A percentile compares a stretch with the other conserved stretches of the same genome.
Evolutionary conservation across 2,797 vertebrate genomes (phyloP).

Genomic region (Apodemus agrarius): DNA sequence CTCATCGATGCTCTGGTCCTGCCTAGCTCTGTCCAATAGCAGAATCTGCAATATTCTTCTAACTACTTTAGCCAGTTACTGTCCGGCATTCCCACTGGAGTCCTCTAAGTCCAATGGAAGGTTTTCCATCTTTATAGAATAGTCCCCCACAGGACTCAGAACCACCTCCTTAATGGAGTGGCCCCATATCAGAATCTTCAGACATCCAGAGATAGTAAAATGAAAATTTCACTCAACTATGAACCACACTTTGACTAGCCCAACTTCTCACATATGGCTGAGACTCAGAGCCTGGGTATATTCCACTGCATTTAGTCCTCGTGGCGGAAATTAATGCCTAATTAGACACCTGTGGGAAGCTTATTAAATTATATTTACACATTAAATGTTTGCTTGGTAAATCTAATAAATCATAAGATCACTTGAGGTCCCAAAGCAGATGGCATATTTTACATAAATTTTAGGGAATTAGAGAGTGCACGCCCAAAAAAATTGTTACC

Average conservation of each 20-base stretch:
- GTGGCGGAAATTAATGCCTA: constrained; percentile 70
- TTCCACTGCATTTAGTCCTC: constrained; percentile 54
- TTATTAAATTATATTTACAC: constrained; percentile 76
- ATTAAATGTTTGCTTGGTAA: constrained; percentile 78
- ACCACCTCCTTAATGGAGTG: constrained; percentile 9
- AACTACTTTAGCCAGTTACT: neutral
- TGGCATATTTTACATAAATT: constrained; percentile 71
- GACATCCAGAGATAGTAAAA: constrained; percentile 48
- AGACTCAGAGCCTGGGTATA: constrained; percentile 9
- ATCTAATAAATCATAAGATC: constrained; percentile 76
- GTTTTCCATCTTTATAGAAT: constrained; percentile 25
- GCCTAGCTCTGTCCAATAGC: neutral
- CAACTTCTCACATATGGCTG: constrained; percentile 31
- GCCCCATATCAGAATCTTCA: constrained; percentile 4
- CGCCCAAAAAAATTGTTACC: constrained; percentile 54
- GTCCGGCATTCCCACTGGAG: neutral
- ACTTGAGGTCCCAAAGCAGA: constrained; percentile 77
- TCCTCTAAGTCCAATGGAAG: neutral
- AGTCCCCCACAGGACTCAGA: neutral
- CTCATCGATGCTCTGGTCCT: neutral
- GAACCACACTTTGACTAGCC: constrained; percentile 37
- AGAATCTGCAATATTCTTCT: neutral
- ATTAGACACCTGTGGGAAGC: constrained; percentile 71
- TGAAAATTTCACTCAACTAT: constrained; percentile 46
- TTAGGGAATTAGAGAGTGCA: constrained; percentile 58